Base-by-base conservation (phyloP, 1,140 invertebrate species). In the Ooceraea biroi region DNA sequence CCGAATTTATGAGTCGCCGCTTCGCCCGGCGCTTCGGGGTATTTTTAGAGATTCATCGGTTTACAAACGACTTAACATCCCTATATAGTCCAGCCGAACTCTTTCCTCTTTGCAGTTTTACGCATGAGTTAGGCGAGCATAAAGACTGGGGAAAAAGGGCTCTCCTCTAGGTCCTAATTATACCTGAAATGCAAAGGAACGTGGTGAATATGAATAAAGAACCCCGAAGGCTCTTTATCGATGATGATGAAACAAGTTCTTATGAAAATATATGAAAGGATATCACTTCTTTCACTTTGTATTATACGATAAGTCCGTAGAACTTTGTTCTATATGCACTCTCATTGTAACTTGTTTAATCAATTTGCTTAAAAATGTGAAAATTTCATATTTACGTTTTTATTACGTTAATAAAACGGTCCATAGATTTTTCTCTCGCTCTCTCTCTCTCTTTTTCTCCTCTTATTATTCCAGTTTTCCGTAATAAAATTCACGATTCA, bases 1-100 rank as follows among this genome's bases (percentile, higher is more conserved):
- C 78, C 85, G 58, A 86, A 88, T 88, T 88, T 88, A 88, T 74
- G 48, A 48, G 52, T 19, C 27, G 57, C 48, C 14, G 44, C 46
- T 22, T 69, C 52, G 12, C 50, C 22, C 52, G 22, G 12, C 30
- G 50, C 36, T 36, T 55, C 52, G 58, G 19, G 48, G 48, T 83
- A 87, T 88, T 84, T 61, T 76, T 80, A 36, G 48, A 84, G 48
- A 84, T 71, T 58, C 66, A 77, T 84, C 50, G 57, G 19, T 46
- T 69, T 44, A 50, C 57, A 25, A 84, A 61, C 36, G 46, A 80
- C 82, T 88, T 69, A 73, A 78, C 83, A 55, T 8, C 25, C 48
- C 60, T 30, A 11, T n/a, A 55, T 25, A 27, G 30, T 14, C 3
- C 19, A 25, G 65, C 11, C 36, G 27, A 44, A 69, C 50, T 78